Evolutionary conservation across 2,113 vertebrate genomes (phyloP).

Genomic region (Sinocyclocheilus grahami): DNA sequence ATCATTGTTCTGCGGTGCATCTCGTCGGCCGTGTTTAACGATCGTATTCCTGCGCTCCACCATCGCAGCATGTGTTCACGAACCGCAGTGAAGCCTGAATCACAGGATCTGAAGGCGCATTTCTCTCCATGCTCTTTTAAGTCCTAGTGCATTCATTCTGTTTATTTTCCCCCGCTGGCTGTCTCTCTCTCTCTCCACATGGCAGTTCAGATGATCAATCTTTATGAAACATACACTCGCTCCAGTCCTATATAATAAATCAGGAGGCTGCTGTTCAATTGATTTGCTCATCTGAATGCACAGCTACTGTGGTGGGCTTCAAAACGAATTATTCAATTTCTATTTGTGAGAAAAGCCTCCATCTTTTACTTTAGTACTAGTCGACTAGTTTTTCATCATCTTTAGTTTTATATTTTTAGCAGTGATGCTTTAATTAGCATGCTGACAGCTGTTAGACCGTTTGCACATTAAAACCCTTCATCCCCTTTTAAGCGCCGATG

Average conservation of each 20-base stretch:
- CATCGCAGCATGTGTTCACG: not conserved
- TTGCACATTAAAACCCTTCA: not conserved
- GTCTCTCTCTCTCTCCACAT: not conserved
- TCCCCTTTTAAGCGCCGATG: not conserved
- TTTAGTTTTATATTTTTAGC: not conserved
- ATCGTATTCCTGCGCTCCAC: not conserved
- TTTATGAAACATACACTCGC: constrained; percentile 12
- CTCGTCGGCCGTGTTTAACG: not conserved
- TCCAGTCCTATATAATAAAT: constrained; percentile 1
- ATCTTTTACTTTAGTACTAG: not conserved
- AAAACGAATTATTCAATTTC: not conserved
- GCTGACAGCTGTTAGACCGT: not conserved
- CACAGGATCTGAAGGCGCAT: constrained; percentile 4
- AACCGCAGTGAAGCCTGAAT: not conserved
- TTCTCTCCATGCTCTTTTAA: constrained; percentile 8
- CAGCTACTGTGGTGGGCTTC: not conserved
- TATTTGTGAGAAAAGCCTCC: not conserved
- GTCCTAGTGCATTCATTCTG: not conserved
- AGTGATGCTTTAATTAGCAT: not conserved
- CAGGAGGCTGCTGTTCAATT: not conserved
- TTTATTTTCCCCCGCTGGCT: not conserved
- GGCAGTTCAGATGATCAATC: constrained; percentile 13
- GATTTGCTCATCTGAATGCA: constrained; percentile 10
- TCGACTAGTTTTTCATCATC: not conserved
- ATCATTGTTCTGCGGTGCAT: not conserved